A percentile compares a stretch with the other conserved stretches of the same genome.
Conservation (phyloP, 2,113 vertebrate species). For the Saccopteryx bilineata region DNA sequence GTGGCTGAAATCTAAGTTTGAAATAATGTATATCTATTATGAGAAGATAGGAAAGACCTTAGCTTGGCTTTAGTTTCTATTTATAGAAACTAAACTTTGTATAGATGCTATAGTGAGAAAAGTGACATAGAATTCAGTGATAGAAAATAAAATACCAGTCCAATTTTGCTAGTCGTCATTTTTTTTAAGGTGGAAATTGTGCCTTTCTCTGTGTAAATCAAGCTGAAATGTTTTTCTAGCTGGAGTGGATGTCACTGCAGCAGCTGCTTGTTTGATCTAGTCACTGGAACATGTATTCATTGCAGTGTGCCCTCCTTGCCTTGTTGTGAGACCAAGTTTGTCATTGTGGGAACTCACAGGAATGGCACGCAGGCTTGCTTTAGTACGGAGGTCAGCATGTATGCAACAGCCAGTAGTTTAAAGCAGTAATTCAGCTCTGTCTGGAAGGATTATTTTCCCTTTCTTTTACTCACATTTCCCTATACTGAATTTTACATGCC, state of each 20-base stretch:
- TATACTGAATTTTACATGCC: slow-evolving; percentile 73
- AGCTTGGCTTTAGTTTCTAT: slow-evolving; percentile 33
- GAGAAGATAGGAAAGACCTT: neutral
- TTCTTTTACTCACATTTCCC: slow-evolving; percentile 76
- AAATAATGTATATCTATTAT: neutral
- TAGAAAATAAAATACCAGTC: slow-evolving; percentile 22
- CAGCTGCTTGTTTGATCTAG: slow-evolving; percentile 58
- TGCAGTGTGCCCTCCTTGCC: neutral
- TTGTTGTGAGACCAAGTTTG: slow-evolving; percentile 64
- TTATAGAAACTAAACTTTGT: slow-evolving; percentile 55
- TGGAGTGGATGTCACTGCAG: slow-evolving; percentile 29
- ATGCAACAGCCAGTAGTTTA: slow-evolving; percentile 48
- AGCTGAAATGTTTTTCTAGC: neutral
- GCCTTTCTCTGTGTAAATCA: neutral
- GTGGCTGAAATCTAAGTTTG: slow-evolving; percentile 47
- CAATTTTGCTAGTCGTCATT: neutral
- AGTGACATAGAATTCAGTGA: neutral
- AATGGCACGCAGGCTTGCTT: slow-evolving; percentile 49
- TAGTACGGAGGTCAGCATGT: slow-evolving; percentile 62
- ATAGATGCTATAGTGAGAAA: neutral
- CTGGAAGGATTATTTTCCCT: slow-evolving; percentile 71
- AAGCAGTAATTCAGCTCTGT: slow-evolving; percentile 69
- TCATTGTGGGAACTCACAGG: slow-evolving; percentile 33
- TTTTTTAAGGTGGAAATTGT: neutral
- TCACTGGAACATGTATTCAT: slow-evolving; percentile 50